Evolutionary conservation across 2,113 vertebrate genomes (phyloP), one percentile per base, ranked within the genome.

Genomic region (Strix aluco): DNA sequence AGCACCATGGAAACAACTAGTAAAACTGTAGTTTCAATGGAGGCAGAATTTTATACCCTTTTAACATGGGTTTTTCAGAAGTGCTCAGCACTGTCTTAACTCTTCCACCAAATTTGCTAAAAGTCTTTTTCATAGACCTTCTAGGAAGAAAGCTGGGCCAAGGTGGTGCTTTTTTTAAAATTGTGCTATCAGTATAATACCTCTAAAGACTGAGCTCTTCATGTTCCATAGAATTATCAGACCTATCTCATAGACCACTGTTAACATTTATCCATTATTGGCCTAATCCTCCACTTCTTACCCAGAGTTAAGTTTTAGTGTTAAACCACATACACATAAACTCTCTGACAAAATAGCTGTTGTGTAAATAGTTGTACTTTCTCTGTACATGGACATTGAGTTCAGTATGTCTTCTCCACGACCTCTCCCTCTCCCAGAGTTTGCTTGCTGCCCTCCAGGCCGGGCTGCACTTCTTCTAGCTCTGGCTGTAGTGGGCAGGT

Each of bases 361-460:
- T 73, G 51, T 38, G 36, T 57, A 22, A 88, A 57, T 20, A 29
- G 11, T 44, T 85, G 11, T 58, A 0, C 58, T 36, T 44, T 40
- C 42, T 86, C 74, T 67, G 9, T 90, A 97, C 96, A 44, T 98
- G 97, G 71, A 97, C 92, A 23, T 38, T 97, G 88, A 98, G 72
- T 90, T 98, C 96, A 2, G 96, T 98, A 88, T 97, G 95, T 77
- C 94, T 78, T 92, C 96, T 98, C 97, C 0, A 86, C 96, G 61
- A 96, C 84, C 21, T 98, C 98, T 62, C 97, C 81, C 95, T 98
- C 90, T 98, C 97, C 5, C 96, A 40, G 40, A 97, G 87, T 72
- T 98, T 98, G 92, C 91, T 98, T 80, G 0, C 97, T 98, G 62
- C 98, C 97, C 90, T 98, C 97, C 91, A 98, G 97, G 44, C 94